Percentiles rank a stretch among this genome's conserved stretches.
These are phyloP conservation scores for Syngnathus typhle DNA, from an alignment of 2,113 vertebrate genomes.

Conservation along the genomic window DNA sequence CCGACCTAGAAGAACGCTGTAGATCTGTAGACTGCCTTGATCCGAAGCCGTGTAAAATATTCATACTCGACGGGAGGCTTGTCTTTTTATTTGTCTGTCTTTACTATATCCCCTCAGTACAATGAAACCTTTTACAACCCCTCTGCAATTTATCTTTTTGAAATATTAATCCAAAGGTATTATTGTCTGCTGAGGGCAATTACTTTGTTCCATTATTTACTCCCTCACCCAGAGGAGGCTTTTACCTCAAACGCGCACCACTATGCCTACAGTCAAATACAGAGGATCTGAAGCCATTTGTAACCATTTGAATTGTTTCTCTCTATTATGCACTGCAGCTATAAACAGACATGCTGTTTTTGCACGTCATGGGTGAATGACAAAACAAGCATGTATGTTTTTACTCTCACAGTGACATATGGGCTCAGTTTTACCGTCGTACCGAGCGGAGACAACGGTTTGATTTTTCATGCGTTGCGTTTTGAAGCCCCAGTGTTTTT, in stretches of 20 bases:
- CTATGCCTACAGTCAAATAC: slow-evolving; percentile 48
- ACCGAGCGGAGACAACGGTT: too few relatives aligned
- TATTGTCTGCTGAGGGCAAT: slow-evolving; percentile 71
- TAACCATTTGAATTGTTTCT: slow-evolving; percentile 57
- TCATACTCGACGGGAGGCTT: slow-evolving; percentile 57
- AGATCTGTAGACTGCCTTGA: slow-evolving; percentile 47
- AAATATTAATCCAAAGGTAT: slow-evolving; percentile 74
- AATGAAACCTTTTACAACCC: slow-evolving; percentile 70
- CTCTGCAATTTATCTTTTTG: slow-evolving; percentile 64
- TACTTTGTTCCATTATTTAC: slow-evolving; percentile 75
- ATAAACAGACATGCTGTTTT: slow-evolving; percentile 31
- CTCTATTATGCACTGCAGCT: slow-evolving; percentile 41
- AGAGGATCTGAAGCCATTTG: slow-evolving; percentile 49
- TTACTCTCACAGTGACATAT: slow-evolving; percentile 10
- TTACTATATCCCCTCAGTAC: slow-evolving; percentile 52
- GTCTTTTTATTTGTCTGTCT: slow-evolving; percentile 66
- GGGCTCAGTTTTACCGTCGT: background rate
- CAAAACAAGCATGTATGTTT: slow-evolving; percentile 31
- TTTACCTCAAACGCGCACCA: slow-evolving; percentile 48
- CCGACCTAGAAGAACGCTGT: slow-evolving; percentile 40
- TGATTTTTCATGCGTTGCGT: background rate
- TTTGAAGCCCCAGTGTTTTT: background rate
- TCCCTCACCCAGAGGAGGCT: slow-evolving; percentile 49
- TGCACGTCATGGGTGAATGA: slow-evolving; percentile 35
- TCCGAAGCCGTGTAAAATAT: slow-evolving; percentile 69